Evolutionary conservation across 1,140 invertebrate genomes (phyloP).

Genomic region (Cydia pomonella): DNA sequence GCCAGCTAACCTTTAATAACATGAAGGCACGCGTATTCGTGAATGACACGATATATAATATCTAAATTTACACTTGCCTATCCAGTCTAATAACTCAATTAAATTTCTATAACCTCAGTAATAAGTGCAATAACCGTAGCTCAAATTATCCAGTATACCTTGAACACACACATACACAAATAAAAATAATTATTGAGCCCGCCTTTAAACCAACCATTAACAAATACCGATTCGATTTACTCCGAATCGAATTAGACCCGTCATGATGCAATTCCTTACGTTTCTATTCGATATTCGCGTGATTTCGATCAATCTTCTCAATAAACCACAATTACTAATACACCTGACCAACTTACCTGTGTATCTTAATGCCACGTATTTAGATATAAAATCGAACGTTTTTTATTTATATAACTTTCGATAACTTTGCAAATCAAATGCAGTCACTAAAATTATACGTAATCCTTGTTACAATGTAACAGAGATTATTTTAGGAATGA

Average conservation of each 20-base stretch:
- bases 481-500: background rate
- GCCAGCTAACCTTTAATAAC: too few species aligned
- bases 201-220: background rate
- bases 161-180: background rate
- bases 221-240: constrained; percentile 18
- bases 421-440: background rate
- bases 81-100: background rate
- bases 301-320: constrained; percentile 12
- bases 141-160: background rate
- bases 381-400: background rate
- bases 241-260: constrained; percentile 1
- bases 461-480: background rate
- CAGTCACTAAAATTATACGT: background rate
- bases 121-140: background rate
- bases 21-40: too few species aligned
- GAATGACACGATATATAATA: too few species aligned
- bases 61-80: too few species aligned
- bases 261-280: constrained; percentile 14
- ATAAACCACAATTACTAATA: background rate
- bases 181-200: background rate
- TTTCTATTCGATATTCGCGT: constrained; percentile 9
- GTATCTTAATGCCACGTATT: background rate
- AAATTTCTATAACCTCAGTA: background rate
- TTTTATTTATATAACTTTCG: background rate
- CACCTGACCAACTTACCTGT: background rate